Evolutionary conservation across 23 tunicate species (phyloP).

Genomic region (Phallusia fumigata): DNA sequence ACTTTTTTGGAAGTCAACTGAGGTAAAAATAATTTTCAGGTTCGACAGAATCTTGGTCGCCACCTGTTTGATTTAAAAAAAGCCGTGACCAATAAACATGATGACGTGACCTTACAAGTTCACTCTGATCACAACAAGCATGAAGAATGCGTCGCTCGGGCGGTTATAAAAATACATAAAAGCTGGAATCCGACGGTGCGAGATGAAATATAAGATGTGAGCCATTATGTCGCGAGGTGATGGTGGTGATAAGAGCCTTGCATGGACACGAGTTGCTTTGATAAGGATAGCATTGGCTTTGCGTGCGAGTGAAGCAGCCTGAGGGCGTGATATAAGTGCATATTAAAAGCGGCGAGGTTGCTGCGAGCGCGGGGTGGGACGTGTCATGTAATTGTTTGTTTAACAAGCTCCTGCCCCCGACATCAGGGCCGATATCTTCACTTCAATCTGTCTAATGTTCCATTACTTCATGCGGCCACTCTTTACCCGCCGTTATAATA

Average conservation of each 20-base stretch:
- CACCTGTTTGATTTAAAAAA: too few relatives aligned
- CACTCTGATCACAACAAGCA: background rate
- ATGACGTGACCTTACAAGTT: too few relatives aligned
- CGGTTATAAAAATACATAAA: background rate
- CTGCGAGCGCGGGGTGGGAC: background rate
- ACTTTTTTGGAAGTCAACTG: too few relatives aligned
- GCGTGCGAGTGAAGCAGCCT: background rate
- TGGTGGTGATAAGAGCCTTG: background rate
- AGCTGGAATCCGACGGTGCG: background rate
- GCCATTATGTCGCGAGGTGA: background rate
- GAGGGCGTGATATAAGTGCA: background rate
- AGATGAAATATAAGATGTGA: background rate
- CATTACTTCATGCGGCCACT: background rate
- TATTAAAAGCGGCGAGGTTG: background rate
- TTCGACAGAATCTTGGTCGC: too few relatives aligned
- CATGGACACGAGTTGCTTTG: background rate
- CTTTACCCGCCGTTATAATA: too few relatives aligned
- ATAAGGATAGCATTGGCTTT: background rate
- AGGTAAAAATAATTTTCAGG: too few relatives aligned
- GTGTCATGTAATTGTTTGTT: background rate
- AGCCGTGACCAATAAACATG: too few relatives aligned
- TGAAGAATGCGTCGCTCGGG: background rate
- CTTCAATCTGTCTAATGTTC: background rate
- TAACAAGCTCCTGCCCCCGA: background rate
- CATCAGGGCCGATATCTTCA: background rate